A percentile compares a stretch with the other conserved stretches of the same genome.
These are phyloP conservation scores for Carassius gibelio DNA, from an alignment of 2,113 vertebrate species.

Conservation along the genomic window DNA sequence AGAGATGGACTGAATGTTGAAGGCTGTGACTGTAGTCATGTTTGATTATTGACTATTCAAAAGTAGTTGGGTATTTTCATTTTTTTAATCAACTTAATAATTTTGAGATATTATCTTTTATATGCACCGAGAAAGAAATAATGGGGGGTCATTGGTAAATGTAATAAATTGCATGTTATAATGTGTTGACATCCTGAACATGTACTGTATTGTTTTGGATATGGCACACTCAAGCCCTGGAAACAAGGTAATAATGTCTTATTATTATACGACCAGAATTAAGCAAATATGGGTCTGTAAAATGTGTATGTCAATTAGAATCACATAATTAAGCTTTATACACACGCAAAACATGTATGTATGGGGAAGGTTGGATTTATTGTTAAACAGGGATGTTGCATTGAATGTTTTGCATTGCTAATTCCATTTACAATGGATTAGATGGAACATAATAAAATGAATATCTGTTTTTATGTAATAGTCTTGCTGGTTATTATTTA, in stretches of 20 bases:
- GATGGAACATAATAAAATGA: background rate
- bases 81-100: background rate
- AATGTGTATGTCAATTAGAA: too few species aligned
- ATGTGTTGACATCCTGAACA: background rate
- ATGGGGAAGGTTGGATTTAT: background rate
- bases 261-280: background rate
- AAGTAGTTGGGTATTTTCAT: background rate
- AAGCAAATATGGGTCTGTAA: background rate
- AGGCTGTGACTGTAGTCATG: background rate
- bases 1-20: background rate
- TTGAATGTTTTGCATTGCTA: background rate
- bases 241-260: background rate
- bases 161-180: background rate
- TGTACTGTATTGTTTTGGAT: background rate
- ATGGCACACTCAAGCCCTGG: background rate
- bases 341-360: too few species aligned
- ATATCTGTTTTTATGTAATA: background rate
- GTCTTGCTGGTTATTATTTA: background rate
- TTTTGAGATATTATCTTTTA: background rate
- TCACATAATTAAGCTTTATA: too few species aligned
- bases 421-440: background rate
- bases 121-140: background rate
- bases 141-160: too few species aligned
- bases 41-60: background rate
- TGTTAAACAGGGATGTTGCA: background rate